Evolutionary conservation across 2,113 vertebrate species (phyloP).

Genomic region (Polypterus bichir): DNA sequence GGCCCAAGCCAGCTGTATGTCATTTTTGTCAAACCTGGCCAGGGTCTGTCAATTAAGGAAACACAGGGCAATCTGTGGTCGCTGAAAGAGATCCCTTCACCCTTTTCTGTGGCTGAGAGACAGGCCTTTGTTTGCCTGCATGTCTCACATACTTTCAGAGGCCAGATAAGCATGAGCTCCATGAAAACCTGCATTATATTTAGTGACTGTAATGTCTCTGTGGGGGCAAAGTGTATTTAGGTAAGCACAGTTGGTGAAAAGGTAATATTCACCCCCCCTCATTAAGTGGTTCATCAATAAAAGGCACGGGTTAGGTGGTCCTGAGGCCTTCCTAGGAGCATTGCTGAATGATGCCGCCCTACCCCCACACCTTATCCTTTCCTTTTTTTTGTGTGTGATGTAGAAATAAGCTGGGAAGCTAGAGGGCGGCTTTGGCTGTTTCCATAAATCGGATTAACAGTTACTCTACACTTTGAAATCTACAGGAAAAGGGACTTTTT

Average conservation of each 20-base stretch:
- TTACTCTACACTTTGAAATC: slow-evolving; percentile 60
- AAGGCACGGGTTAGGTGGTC: slow-evolving; percentile 72
- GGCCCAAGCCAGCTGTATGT: slow-evolving; percentile 61
- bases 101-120: slow-evolving; percentile 60
- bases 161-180: slow-evolving; percentile 70
- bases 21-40: slow-evolving; percentile 62
- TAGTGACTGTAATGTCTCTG: slow-evolving; percentile 53
- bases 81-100: slow-evolving; percentile 82
- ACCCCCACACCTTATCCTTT: slow-evolving; percentile 17
- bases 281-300: slow-evolving; percentile 58
- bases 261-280: slow-evolving; percentile 60
- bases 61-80: slow-evolving; percentile 77
- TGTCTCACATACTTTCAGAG: slow-evolving; percentile 90
- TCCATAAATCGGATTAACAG: slow-evolving; percentile 66
- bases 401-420: slow-evolving; percentile 40
- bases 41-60: slow-evolving; percentile 78
- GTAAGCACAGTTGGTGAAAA: slow-evolving; percentile 50
- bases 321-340: slow-evolving; percentile 46
- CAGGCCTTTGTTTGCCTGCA: slow-evolving; percentile 76
- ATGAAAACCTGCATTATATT: slow-evolving; percentile 84
- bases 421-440: slow-evolving; percentile 45
- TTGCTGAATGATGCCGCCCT: slow-evolving; percentile 50
- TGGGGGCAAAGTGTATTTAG: slow-evolving; percentile 50
- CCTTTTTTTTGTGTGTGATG: slow-evolving; percentile 28
- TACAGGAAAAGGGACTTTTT: slow-evolving; percentile 44